Evolutionary conservation across 2,888 invertebrate species (phyloP).

Genomic region (Tricholauxania praeusta): DNA sequence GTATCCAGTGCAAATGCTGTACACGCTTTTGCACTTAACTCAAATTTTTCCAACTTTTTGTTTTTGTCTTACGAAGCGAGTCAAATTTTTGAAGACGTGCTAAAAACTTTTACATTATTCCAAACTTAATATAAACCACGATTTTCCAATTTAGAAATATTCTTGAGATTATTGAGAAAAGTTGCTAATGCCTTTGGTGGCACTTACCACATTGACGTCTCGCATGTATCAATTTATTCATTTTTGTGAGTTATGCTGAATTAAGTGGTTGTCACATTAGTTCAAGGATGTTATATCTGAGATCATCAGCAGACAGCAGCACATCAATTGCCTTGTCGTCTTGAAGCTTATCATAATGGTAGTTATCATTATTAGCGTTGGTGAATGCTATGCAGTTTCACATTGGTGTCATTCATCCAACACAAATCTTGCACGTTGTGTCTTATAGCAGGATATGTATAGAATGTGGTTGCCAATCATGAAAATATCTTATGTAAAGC

Average conservation of each 20-base stretch:
- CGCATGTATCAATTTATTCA: no score
- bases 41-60: no score
- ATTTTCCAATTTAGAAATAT: conserved; percentile 40
- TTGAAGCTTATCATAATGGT: background rate
- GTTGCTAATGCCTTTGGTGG: background rate
- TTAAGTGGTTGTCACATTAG: conserved; percentile 45
- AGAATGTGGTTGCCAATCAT: background rate
- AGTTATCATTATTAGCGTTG: background rate
- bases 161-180: conserved; percentile 43
- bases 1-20: no score
- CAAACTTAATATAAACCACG: conserved; percentile 42
- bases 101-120: conserved; percentile 53
- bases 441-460: no score
- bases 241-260: conserved; percentile 35
- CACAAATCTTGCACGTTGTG: background rate
- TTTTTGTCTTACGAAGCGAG: no score
- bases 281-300: background rate
- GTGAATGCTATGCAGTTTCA: background rate
- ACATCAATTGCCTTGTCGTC: no score
- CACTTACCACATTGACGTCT: conserved; percentile 8
- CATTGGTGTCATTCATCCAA: background rate
- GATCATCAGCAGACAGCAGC: no score
- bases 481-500: no score
- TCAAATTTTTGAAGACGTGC: conserved; percentile 42
- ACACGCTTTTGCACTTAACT: conserved; percentile 13